Evolutionary conservation across 1,140 invertebrate species (phyloP).

Genomic region (Euglossa dilemma): DNA sequence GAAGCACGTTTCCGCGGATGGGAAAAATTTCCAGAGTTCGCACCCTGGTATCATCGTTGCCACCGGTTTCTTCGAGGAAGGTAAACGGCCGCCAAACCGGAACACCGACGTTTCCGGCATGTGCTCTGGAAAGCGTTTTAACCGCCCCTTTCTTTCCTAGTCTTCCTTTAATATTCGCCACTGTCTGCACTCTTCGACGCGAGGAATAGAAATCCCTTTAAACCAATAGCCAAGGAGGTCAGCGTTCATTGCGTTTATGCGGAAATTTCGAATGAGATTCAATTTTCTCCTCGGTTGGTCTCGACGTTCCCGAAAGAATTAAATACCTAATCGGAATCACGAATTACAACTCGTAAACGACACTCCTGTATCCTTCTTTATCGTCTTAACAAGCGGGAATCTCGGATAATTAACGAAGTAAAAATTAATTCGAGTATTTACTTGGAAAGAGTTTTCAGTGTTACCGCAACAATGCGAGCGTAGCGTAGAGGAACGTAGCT

Average conservation of each 20-base stretch:
- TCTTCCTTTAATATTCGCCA: slow-evolving; percentile 22
- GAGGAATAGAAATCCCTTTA: background rate
- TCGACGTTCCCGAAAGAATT: too few species aligned
- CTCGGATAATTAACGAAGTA: too few species aligned
- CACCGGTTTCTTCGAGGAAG: slow-evolving; percentile 53
- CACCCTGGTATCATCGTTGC: slow-evolving; percentile 44
- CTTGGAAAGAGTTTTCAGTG: too few species aligned
- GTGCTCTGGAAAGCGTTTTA: slow-evolving; percentile 31
- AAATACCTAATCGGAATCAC: too few species aligned
- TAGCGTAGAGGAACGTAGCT: too few species aligned
- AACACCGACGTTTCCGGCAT: slow-evolving; percentile 23
- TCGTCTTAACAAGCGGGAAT: too few species aligned
- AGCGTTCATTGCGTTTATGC: background rate
- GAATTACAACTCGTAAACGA: too few species aligned
- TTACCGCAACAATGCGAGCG: too few species aligned
- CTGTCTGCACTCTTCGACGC: background rate
- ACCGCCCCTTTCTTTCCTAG: background rate
- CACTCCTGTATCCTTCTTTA: too few species aligned
- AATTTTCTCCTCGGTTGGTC: too few species aligned
- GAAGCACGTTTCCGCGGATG: slow-evolving; percentile 5
- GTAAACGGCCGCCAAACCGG: slow-evolving; percentile 55
- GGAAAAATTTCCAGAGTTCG: slow-evolving; percentile 9
- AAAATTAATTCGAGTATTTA: too few species aligned
- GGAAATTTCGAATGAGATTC: background rate
- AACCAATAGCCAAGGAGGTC: too few species aligned